Evolutionary conservation across 2,113 vertebrate species (phyloP).

Genomic region (Megalops atlanticus): DNA sequence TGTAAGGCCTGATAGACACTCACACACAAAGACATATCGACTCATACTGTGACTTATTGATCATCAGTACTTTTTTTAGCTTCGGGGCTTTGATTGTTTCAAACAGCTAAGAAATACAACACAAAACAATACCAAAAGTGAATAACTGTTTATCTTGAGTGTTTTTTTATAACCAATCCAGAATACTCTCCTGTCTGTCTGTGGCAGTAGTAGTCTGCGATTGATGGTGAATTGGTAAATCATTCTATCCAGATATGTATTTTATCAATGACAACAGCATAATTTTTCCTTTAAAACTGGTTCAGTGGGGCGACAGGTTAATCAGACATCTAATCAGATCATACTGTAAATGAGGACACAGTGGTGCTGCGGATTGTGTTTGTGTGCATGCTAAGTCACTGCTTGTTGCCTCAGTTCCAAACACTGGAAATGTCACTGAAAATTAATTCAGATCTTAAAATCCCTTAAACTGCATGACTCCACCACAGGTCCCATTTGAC

Average conservation of each 20-base stretch:
- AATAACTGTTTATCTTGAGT: neutral
- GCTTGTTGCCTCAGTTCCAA: neutral
- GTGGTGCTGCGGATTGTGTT: neutral
- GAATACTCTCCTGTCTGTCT: neutral
- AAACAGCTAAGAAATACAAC: neutral
- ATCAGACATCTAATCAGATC: neutral
- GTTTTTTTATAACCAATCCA: neutral
- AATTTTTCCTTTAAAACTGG: neutral
- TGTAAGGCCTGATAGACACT: slow-evolving; percentile 29
- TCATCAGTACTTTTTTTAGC: neutral
- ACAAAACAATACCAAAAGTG: neutral
- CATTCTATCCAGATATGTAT: neutral
- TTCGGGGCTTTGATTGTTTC: neutral
- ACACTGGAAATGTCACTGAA: neutral
- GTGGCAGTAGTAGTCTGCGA: neutral
- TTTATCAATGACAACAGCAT: neutral
- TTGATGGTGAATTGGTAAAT: neutral
- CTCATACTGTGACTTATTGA: neutral
- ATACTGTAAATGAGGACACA: neutral
- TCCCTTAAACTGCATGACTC: neutral
- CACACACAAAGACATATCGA: neutral
- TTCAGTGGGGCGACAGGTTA: neutral
- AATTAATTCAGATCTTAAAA: neutral
- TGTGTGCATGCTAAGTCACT: neutral
- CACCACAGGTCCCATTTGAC: neutral